Base-by-base conservation (phyloP, 2,888 invertebrate species). In the Tridacna gigas region DNA sequence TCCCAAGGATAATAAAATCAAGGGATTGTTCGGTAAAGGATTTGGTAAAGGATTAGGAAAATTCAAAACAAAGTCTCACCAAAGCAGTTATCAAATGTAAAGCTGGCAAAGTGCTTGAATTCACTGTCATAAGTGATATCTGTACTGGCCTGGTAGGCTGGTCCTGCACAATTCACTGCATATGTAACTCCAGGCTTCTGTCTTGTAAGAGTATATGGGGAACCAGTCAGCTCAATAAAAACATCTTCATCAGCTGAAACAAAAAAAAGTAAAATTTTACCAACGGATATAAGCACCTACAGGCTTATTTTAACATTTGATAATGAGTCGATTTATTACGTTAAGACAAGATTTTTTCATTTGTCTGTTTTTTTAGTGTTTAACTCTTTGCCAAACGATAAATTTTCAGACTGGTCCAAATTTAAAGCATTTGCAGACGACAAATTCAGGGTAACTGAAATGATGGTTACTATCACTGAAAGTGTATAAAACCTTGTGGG, bases 51-150 rank as follows among this genome's bases (percentile, higher is more conserved):
- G 9, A 56, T 20, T 15, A 20, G 56, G 18, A 56, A 56, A 56
- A 56, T 3, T 20, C 56, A 56, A 25, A 28, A 3, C 13, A 67
- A 67, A 18, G 12, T 66, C 77, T 48, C 28, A 73, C 48, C 73
- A 56, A 69, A 81, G 74, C 84, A 74, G 47, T 81, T 65, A 28
- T 80, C 77, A 20, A 77, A 45, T 15, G 22, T 74, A 74, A 73
- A 91, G 86, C 77, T 91, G 26, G 89, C 90, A 82, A 86, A 92
- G 47, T 88, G 88, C 37, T 74, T 79, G 80, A 89, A 88, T 82
- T 92, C 92, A 76, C 90, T 90, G 60, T 82, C 77, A 69, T 92
- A 92, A n/a, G 90, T 89, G 48, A 92, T 83, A 56, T 89, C 91
- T 74, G 84, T 88, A 7, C 85, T n/a, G n/a, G 91, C 88, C 4